Evolutionary conservation across 2,113 vertebrate species (phyloP).

Genomic region (Scolopax mira): DNA sequence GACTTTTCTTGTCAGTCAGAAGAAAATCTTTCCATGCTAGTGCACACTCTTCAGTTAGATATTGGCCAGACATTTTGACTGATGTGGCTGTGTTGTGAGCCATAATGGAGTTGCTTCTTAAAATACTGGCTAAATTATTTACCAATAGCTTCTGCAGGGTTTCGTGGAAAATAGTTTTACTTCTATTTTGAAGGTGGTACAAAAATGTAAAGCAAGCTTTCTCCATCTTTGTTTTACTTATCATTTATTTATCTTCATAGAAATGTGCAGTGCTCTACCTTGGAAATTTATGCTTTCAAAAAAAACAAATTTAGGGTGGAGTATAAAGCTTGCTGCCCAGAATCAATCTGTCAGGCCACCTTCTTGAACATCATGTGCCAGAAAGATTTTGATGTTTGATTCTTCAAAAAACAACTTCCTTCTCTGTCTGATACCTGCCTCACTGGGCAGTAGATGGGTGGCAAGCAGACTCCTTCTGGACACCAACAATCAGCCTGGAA

Average conservation of each 20-base stretch:
- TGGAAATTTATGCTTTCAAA: background rate
- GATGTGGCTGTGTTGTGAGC: background rate
- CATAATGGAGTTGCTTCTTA: background rate
- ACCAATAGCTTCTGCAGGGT: background rate
- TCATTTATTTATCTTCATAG: background rate
- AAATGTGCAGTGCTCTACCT: background rate
- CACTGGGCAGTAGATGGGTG: background rate
- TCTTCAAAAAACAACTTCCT: background rate
- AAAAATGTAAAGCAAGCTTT: background rate
- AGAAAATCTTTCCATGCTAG: background rate
- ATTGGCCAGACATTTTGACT: background rate
- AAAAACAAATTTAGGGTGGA: background rate
- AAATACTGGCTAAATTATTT: background rate
- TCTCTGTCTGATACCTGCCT: background rate
- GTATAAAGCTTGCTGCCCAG: background rate
- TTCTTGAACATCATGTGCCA: background rate
- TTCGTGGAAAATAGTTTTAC: background rate
- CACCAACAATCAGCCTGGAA: background rate
- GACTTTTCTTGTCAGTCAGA: background rate
- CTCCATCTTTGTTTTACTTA: background rate
- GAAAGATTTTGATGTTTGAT: background rate
- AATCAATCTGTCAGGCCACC: background rate
- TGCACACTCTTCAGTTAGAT: background rate
- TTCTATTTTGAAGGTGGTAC: background rate
- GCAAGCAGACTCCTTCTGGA: background rate